These are phyloP conservation scores for Moxostoma hubbsi DNA, from an alignment of 2,797 vertebrate species.

Conservation along the genomic window DNA sequence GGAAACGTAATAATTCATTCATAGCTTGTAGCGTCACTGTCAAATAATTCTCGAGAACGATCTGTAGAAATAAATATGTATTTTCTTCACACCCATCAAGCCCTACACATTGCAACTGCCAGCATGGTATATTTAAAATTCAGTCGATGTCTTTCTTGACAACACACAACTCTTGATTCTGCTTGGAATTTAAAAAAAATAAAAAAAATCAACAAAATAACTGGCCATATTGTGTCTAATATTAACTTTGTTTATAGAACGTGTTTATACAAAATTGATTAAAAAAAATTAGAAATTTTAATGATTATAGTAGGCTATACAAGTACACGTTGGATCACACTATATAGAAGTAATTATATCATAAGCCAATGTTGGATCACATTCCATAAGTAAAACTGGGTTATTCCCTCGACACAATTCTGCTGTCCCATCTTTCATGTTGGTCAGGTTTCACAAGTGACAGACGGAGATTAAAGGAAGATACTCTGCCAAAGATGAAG, in stretches of 20 bases:
- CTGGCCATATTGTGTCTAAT: too few species aligned
- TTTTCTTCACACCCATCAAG: not conserved
- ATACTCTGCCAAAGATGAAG: constrained; percentile 2
- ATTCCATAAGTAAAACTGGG: not conserved
- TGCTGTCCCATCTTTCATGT: constrained; percentile 5
- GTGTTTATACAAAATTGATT: too few species aligned
- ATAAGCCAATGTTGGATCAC: not conserved
- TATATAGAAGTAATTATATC: not conserved
- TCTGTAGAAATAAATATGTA: not conserved
- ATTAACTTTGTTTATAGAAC: too few species aligned
- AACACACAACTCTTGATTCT: too few species aligned
- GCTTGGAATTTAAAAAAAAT: too few species aligned
- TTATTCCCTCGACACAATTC: constrained; percentile 1
- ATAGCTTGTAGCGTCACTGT: not conserved
- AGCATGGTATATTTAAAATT: not conserved
- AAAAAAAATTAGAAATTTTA: too few species aligned
- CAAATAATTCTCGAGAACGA: not conserved
- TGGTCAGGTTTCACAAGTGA: constrained; percentile 35
- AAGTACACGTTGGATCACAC: too few species aligned
- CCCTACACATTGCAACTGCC: not conserved
- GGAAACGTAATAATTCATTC: not conserved
- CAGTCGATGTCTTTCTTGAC: too few species aligned
- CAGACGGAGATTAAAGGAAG: constrained; percentile 30
- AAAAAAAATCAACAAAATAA: too few species aligned
- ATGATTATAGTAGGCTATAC: too few species aligned